A percentile compares a stretch with the other conserved stretches of the same genome.
phyloP scores from a whole-genome alignment of 2,797 vertebrate species.

The Kryptopterus vitreolus region DNA sequence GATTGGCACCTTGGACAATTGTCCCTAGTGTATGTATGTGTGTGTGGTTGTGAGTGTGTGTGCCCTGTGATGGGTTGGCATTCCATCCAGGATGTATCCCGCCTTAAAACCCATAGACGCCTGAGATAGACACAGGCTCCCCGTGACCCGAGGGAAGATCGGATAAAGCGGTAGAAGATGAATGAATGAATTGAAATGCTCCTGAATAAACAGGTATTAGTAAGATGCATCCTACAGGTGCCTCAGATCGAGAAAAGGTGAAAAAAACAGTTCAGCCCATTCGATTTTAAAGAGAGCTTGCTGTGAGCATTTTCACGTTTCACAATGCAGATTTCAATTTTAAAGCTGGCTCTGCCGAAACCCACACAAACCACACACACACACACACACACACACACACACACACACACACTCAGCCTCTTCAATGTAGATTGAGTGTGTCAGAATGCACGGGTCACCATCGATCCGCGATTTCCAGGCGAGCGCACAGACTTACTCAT shows the following conservation, averaged over 20 bases:
- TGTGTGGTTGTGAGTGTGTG: too few species aligned
- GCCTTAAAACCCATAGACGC: too few species aligned
- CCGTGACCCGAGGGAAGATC: too few species aligned
- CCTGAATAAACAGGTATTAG: not conserved
- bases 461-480: slow-evolving; percentile 53
- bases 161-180: too few species aligned
- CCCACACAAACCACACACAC: too few species aligned
- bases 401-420: not conserved
- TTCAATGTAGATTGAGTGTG: slow-evolving; percentile 38
- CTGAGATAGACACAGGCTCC: too few species aligned
- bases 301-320: slow-evolving; percentile 6
- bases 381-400: too few species aligned
- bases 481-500: slow-evolving; percentile 32
- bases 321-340: slow-evolving; percentile 12
- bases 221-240: not conserved
- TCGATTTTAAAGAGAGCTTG: not conserved
- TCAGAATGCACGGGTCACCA: slow-evolving; percentile 51
- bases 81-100: too few species aligned
- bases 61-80: too few species aligned
- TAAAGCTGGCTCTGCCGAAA: not conserved
- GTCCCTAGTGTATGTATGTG: too few species aligned
- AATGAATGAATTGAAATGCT: not conserved
- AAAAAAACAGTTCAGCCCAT: not conserved
- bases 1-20: too few species aligned
- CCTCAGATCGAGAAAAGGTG: not conserved